Percentiles rank a stretch among this genome's conserved stretches.
Evolutionary conservation across 2,797 vertebrate species (phyloP).

Genomic region (Acanthiza pusilla): DNA sequence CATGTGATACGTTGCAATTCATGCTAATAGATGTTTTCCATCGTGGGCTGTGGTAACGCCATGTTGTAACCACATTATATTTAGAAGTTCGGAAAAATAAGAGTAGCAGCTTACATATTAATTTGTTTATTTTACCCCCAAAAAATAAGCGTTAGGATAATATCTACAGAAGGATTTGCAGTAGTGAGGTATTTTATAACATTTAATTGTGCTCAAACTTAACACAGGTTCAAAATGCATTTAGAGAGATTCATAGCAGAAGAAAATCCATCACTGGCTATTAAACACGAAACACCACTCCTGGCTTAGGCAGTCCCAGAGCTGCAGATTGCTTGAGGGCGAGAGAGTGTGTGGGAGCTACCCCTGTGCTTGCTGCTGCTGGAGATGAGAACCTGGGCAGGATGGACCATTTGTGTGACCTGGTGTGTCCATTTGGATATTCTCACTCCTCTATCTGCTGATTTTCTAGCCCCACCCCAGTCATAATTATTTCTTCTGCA

Average conservation of each 20-base stretch:
- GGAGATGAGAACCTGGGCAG: neutral
- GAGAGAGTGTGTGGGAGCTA: neutral
- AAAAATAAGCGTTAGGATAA: neutral
- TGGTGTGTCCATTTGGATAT: rapidly evolving
- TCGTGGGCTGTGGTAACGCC: neutral
- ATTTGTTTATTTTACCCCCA: neutral
- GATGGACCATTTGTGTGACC: neutral
- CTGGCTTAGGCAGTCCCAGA: neutral
- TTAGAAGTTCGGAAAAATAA: neutral
- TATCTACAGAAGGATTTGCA: neutral
- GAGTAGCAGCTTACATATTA: neutral
- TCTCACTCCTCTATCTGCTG: neutral
- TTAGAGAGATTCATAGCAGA: neutral
- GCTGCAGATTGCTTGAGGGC: neutral
- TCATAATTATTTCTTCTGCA: neutral
- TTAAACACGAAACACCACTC: neutral
- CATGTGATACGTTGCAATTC: constrained; percentile 29
- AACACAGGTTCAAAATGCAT: neutral
- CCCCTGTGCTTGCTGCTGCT: neutral
- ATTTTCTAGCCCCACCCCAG: neutral
- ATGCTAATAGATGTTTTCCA: constrained; percentile 27
- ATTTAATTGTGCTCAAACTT: neutral
- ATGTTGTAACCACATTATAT: neutral
- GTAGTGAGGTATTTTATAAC: neutral
- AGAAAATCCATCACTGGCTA: neutral